Evolutionary conservation across 1,140 invertebrate species (phyloP), one percentile per base, ranked within the genome.

Genomic region (Ceratoteleas bidentatus): DNA sequence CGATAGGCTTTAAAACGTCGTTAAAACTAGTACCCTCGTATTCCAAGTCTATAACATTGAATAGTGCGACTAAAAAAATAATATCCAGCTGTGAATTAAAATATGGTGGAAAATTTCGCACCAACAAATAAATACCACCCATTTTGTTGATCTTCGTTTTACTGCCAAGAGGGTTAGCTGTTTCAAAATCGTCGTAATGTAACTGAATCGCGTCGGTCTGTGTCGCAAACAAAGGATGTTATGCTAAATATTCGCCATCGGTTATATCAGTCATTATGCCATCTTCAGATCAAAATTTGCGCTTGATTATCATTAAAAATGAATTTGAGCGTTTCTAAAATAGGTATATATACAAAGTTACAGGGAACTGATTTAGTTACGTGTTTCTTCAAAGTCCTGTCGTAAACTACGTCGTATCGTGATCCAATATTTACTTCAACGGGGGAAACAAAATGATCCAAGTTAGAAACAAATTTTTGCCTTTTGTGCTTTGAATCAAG

Each of bases 141-240:
- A 83, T 47, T 49, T 83, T 83, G 50, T 83, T 68, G 2, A 45
- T 54, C 6, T 43, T 36, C 16, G 74, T 83, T 78, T 83, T 81
- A 15, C 64, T 65, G 0, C 78, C 70, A 10, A 75, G 15, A 6
- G 72, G 78, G 36, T 75, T 81, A 0, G 60, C 66, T 1, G 34
- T 53, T 49, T 81, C 78, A 40, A 70, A 81, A 8, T 75, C 72
- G 24, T 83, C 74, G 52, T 68, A 78, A 52, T 54, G 62, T 11
- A 74, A 60, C 3, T 33, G 2, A 40, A 50, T 33, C 10, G 38
- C 56, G 45, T 69, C 11, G 13, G 24, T 15, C 43, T 82, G 14
- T 52, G 24, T 56, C n/a, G 4, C 34, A 68, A 73, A 57, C 2
- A 73, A 57, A 34, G 15, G 40, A 9, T 78, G 62, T 45, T 34